Percentiles rank a stretch among this genome's conserved stretches.
Evolutionary conservation across 2,113 vertebrate species (phyloP).

Genomic region (Leptosomus discolor): DNA sequence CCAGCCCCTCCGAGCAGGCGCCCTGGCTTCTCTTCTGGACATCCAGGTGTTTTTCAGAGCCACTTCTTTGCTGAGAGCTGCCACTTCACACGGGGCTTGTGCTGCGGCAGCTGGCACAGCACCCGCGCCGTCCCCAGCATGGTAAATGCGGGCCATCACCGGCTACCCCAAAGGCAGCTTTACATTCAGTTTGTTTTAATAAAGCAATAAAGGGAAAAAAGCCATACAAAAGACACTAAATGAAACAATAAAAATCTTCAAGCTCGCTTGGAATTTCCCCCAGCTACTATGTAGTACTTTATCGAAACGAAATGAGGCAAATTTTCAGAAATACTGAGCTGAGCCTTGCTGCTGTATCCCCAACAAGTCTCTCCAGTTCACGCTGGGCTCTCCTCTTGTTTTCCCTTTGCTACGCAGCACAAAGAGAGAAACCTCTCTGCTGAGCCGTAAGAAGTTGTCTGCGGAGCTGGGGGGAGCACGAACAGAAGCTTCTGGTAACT

Average conservation of each 20-base stretch:
- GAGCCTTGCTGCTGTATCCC: neutral
- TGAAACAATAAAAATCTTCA: neutral
- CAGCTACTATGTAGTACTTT: neutral
- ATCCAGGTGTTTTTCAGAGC: neutral
- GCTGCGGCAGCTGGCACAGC: neutral
- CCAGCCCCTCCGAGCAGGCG: accelerated
- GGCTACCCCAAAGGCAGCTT: neutral
- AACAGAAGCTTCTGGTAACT: neutral
- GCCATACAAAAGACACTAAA: neutral
- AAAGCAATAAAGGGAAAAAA: neutral
- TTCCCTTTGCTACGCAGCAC: neutral
- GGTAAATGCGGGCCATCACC: accelerated
- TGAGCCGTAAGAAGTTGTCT: neutral
- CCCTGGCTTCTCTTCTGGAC: accelerated
- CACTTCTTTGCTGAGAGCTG: neutral
- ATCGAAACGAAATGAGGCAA: neutral
- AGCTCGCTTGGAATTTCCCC: neutral
- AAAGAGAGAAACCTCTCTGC: neutral
- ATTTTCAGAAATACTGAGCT: neutral
- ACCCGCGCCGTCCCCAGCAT: accelerated
- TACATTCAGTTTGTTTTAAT: neutral
- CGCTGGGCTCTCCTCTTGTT: accelerated
- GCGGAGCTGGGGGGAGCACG: neutral
- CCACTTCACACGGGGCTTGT: accelerated
- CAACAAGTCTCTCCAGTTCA: neutral